Percentiles rank a stretch among this genome's conserved stretches.
Evolutionary conservation across 2,888 invertebrate genomes (phyloP).

Genomic region (Cantharis rufa): DNA sequence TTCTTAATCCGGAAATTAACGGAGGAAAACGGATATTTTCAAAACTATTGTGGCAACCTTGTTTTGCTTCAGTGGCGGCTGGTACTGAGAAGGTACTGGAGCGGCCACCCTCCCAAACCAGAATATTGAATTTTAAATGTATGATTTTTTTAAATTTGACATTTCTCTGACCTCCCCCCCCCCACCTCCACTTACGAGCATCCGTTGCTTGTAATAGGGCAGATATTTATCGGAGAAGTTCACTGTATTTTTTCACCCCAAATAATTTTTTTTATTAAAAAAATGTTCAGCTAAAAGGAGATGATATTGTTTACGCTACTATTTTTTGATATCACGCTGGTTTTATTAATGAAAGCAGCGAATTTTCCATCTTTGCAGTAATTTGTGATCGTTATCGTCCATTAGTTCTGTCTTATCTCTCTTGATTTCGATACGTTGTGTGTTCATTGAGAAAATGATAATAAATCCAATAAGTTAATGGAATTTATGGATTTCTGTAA

Average conservation of each 20-base stretch:
- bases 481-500: slow-evolving; percentile 12
- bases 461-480: slow-evolving; percentile 27
- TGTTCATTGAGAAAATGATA: slow-evolving; percentile 23
- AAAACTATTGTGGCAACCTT: too few species aligned
- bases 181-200: too few species aligned
- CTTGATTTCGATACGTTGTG: neutral
- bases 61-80: too few species aligned
- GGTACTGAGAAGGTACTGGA: too few species aligned
- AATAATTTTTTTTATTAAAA: too few species aligned
- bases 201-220: too few species aligned
- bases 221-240: neutral
- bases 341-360: neutral
- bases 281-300: neutral
- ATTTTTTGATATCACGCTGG: neutral
- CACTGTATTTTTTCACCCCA: neutral
- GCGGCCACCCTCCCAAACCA: too few species aligned
- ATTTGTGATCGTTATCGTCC: slow-evolving; percentile 10
- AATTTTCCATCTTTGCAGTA: slow-evolving; percentile 2
- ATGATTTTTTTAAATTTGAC: too few species aligned
- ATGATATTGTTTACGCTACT: neutral
- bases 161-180: too few species aligned
- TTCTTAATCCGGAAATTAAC: too few species aligned
- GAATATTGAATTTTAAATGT: too few species aligned
- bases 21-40: too few species aligned
- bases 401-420: slow-evolving; percentile 3